Base-by-base conservation (phyloP, 2,888 invertebrate species). In the Heliconius charithonia region DNA sequence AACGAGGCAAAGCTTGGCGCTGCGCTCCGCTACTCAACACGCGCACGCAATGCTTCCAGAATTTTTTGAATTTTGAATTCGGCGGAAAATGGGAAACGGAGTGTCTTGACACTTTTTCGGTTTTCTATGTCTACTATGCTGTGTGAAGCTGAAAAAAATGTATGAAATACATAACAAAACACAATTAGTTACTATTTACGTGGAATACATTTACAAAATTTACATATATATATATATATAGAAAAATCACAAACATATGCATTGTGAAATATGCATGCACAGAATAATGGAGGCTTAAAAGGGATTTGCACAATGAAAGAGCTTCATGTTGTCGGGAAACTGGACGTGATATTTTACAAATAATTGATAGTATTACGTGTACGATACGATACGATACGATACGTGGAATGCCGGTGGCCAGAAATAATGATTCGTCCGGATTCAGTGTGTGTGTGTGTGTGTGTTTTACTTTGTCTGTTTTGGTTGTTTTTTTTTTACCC, bases 201-300 rank as follows among this genome's bases (percentile, higher is more conserved):
- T 1, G 4, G 12, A 27, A 74, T 45, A 51, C 27, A 56, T 22
- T 7, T 59, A 10, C n/a, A 51, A 51, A 19, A 22, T 59, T n/a
- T 37, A 4, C 27, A 66, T 25, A 77, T 4, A 4, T 32, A 32
- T 4, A 19, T 56, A 59, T n/a, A 73, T 56, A 59, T 37, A 2
- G 66, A n/a, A 41, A 45, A 77, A 77, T 75, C 76, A 75, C 25
- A 77, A 81, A 80, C 51, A 80, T 74, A 76, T 72, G 59, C 56
- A 73, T 72, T 75, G 63, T 79, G 72, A 79, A 80, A 80, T 77
- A 77, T 76, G 27, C 78, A 45, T 27, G 75, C 75, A 69, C 75
- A 79, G 51, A 79, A 81, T 80, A 81, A 77, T 80, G 72, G 62
- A 67, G 76, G 81, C 77, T 81, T 81, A 79, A 79, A 81, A 80